Conservation (phyloP, 2,888 invertebrate species). For the Lysandra bellargus region DNA sequence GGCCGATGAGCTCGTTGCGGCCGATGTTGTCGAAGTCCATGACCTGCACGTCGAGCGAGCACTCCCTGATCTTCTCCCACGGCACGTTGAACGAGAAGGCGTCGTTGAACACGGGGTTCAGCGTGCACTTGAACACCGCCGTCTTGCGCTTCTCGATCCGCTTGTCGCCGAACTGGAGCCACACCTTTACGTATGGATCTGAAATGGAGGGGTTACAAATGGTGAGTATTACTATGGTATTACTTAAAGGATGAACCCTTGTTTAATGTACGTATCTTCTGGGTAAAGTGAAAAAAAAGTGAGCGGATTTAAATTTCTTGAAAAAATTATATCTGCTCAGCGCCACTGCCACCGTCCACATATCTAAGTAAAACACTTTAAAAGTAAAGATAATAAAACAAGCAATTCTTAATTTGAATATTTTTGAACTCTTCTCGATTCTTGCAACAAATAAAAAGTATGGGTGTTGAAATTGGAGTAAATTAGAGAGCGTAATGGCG, state of each 20-base stretch:
- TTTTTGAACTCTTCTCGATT: background rate
- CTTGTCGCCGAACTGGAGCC: conserved; percentile 97
- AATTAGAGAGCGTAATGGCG: conserved; percentile 20
- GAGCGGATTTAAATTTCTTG: background rate
- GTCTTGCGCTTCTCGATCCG: conserved; percentile 97
- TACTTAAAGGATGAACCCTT: no score
- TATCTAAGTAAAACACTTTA: background rate
- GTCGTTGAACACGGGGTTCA: conserved; percentile 98
- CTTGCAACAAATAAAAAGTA: background rate
- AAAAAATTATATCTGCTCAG: background rate
- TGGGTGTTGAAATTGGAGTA: background rate
- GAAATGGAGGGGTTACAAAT: conserved; percentile 50
- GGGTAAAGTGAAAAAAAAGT: no score
- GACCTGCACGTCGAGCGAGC: conserved; percentile 93
- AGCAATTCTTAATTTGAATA: background rate
- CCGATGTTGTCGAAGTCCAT: conserved; percentile 99
- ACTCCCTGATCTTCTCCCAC: conserved; percentile 97
- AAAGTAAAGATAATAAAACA: no score
- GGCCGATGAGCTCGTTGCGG: conserved; percentile 93
- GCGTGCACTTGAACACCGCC: conserved; percentile 94
- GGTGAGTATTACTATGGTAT: background rate
- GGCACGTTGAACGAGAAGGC: conserved; percentile 97
- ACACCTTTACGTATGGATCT: conserved; percentile 99
- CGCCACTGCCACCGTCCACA: background rate
- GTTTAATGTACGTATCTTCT: no score